phyloP scores from a whole-genome alignment of 2,797 vertebrate genomes.

The Notamacropus eugenii region DNA sequence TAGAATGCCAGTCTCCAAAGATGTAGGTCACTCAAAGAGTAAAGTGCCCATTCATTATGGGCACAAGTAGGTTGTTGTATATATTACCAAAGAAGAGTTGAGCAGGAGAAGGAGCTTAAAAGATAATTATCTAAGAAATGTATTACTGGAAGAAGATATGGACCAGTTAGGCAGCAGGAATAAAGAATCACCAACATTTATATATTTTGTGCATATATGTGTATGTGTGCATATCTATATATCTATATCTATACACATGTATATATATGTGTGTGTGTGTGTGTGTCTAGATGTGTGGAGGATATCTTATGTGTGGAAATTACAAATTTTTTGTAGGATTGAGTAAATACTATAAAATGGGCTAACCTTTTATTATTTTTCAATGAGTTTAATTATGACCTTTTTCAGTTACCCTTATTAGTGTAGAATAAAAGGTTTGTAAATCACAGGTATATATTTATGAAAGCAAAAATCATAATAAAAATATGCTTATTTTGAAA shows the following conservation, averaged over 20 bases:
- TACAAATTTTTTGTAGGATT: constrained; percentile 81
- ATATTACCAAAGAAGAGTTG: neutral
- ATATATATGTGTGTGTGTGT: constrained; percentile 76
- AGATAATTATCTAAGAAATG: neutral
- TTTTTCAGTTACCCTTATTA: constrained; percentile 42
- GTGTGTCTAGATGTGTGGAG: constrained; percentile 58
- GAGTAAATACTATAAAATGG: constrained; percentile 81
- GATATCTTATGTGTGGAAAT: constrained; percentile 75
- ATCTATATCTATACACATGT: constrained; percentile 61
- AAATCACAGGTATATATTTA: constrained; percentile 82
- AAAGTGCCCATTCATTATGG: neutral
- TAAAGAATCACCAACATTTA: neutral
- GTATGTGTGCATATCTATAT: constrained; percentile 56
- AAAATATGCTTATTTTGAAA: constrained; percentile 5
- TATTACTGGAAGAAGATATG: neutral
- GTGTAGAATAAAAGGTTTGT: constrained; percentile 80
- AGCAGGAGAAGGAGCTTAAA: neutral
- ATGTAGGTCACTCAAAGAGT: neutral
- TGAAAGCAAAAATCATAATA: constrained; percentile 56
- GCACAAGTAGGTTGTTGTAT: neutral
- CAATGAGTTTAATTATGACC: constrained; percentile 74
- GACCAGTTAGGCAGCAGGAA: neutral
- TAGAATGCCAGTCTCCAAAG: neutral
- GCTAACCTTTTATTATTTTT: constrained; percentile 68
- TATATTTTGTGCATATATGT: neutral